Percentiles rank a stretch among this genome's conserved stretches.
These are phyloP conservation scores for Synergus gifuensis DNA, from an alignment of 2,888 invertebrate species.

Conservation along the genomic window DNA sequence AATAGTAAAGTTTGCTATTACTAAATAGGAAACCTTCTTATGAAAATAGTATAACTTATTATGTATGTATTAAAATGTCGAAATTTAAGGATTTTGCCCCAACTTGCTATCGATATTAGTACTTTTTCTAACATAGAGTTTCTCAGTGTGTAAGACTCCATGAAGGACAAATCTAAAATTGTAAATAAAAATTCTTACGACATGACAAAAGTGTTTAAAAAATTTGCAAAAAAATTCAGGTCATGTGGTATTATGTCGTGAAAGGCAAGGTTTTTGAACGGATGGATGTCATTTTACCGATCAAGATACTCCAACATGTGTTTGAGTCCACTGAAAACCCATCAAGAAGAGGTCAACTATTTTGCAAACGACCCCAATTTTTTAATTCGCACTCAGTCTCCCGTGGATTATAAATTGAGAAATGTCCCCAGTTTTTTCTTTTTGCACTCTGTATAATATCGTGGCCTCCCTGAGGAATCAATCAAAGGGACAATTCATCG, in stretches of 20 bases:
- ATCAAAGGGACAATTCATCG: constrained; percentile 50
- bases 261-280: not conserved
- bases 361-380: not conserved
- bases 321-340: not conserved
- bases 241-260: not conserved
- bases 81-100: too few relatives aligned
- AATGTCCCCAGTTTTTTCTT: constrained; percentile 5
- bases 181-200: too few relatives aligned
- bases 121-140: too few relatives aligned
- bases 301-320: not conserved
- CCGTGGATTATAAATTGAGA: not conserved
- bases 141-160: too few relatives aligned
- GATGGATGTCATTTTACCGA: not conserved
- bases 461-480: constrained; percentile 22
- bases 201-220: too few relatives aligned
- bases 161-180: too few relatives aligned
- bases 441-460: constrained; percentile 16
- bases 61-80: too few relatives aligned
- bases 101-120: too few relatives aligned
- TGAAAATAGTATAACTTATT: too few relatives aligned
- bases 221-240: not conserved
- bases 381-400: constrained; percentile 13
- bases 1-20: too few relatives aligned
- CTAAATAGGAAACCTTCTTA: too few relatives aligned
- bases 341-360: not conserved